Evolutionary conservation across 2,113 vertebrate genomes (phyloP), one percentile per base, ranked within the genome.

Genomic region (Oostethus manadensis): DNA sequence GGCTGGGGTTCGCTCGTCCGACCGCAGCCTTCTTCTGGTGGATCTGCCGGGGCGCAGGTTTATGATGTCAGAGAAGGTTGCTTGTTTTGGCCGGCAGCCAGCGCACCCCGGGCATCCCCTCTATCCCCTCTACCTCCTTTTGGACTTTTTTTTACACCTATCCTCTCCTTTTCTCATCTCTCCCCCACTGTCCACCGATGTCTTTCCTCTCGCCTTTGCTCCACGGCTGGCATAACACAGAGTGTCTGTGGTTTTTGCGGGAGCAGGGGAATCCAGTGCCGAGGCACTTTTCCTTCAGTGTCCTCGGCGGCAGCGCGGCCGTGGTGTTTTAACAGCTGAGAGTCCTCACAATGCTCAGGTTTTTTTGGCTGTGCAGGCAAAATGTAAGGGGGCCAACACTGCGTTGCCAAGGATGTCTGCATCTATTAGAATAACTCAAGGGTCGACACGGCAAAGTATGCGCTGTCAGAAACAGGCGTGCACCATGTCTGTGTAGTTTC

Each of bases 291-390:
- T 86, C 82, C 78, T 78, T 65, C 84, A 87, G 79, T 77, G 77
- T 88, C 84, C 84, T 86, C 85, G 78, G 77, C 73, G 49, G 83
- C 82, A 76, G 84, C 82, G 78, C 82, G 85, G 84, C 84, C 63
- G 64, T 77, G 79, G 82, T 90, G 89, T 90, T 90, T 89, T 84
- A 89, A 90, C 89, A 90, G 89, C 89, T 90, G 89, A 90, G 85
- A 89, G 88, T 86, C 87, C 89, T 90, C 88, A 89, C 81, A 79
- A 81, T 80, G 85, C 71, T 81, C 77, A 29, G 74, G 81, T 73
- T 81, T 87, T 89, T 88, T 88, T 65, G 84, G 78, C 87, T 88
- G 86, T 40, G 76, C 74, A 78, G 82, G 79, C 84, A 87, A 81
- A 87, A 86, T 69, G 62, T 66, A 75, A 79, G 74, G 74, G 73